Conservation (phyloP, 2,888 invertebrate species). For the Tuta absoluta region DNA sequence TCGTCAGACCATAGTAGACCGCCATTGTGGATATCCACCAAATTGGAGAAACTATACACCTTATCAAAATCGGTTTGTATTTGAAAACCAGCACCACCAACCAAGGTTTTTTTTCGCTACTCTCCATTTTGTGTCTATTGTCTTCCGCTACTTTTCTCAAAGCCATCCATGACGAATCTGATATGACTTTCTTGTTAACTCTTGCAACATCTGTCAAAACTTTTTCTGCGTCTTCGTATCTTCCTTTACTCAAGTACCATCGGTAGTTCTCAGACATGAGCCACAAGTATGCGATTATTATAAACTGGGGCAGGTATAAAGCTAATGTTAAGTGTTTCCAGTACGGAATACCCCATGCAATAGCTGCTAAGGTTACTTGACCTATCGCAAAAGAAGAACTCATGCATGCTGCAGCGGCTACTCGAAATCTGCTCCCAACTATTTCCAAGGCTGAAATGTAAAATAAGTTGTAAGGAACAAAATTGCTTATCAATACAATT, state of each 20-base stretch:
- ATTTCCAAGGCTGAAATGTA: constrained; percentile 84
- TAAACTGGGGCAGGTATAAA: constrained; percentile 83
- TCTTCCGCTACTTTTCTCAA: constrained; percentile 45
- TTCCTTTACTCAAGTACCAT: constrained; percentile 87
- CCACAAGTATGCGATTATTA: constrained; percentile 82
- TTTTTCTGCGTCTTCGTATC: constrained; percentile 83
- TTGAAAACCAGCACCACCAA: constrained; percentile 55
- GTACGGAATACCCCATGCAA: constrained; percentile 84
- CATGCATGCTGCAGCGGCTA: constrained; percentile 84
- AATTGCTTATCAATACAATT: too few species aligned
- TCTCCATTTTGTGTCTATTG: constrained; percentile 37
- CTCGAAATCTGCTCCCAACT: constrained; percentile 85
- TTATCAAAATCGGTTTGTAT: constrained; percentile 64
- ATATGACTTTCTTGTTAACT: constrained; percentile 75
- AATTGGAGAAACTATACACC: constrained; percentile 81
- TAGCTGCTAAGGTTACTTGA: constrained; percentile 83
- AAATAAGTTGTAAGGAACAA: background rate
- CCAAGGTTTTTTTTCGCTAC: constrained; percentile 40
- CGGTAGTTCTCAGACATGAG: constrained; percentile 80
- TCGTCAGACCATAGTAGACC: constrained; percentile 89
- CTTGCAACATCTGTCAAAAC: constrained; percentile 83
- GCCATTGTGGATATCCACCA: constrained; percentile 90
- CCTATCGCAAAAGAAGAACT: constrained; percentile 86
- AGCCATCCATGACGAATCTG: constrained; percentile 52
- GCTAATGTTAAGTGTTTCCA: constrained; percentile 85